Conservation (phyloP, 2,113 vertebrate species). For the Nansenia antarctica region DNA sequence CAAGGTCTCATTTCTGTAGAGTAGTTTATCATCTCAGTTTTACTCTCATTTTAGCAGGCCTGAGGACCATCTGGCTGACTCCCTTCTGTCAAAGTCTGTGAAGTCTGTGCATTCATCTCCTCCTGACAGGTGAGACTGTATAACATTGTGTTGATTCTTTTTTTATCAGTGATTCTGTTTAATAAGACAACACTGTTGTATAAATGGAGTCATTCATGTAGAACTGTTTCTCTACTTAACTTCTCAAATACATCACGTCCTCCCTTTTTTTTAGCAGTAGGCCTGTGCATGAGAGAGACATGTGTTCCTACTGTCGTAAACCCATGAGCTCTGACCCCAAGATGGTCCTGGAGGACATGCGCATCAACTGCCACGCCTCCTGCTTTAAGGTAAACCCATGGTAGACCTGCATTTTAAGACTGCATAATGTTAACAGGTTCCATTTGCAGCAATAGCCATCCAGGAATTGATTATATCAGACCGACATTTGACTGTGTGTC, state of each 20-base stretch:
- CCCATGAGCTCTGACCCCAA: slow-evolving; percentile 86
- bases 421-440: not conserved
- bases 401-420: too few relatives aligned
- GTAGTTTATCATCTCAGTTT: too few relatives aligned
- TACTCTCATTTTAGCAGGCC: slow-evolving; percentile 36
- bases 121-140: slow-evolving; percentile 58
- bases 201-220: not conserved
- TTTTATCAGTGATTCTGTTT: not conserved
- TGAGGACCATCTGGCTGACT: slow-evolving; percentile 38
- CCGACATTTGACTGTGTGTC: too few relatives aligned
- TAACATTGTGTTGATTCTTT: not conserved
- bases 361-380: slow-evolving; percentile 89
- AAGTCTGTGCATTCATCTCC: slow-evolving; percentile 51
- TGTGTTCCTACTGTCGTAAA: slow-evolving; percentile 89
- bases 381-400: slow-evolving; percentile 92
- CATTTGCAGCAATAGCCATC: not conserved
- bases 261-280: too few relatives aligned
- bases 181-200: not conserved
- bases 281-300: slow-evolving; percentile 84
- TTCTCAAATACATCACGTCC: too few relatives aligned
- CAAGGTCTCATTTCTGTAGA: too few relatives aligned
- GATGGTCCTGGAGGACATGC: slow-evolving; percentile 92
- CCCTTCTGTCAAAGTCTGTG: slow-evolving; percentile 41
- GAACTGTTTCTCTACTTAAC: too few relatives aligned
- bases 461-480: not conserved